Conservation (phyloP, 2,888 invertebrate genomes). For the Pandemis heparana region DNA sequence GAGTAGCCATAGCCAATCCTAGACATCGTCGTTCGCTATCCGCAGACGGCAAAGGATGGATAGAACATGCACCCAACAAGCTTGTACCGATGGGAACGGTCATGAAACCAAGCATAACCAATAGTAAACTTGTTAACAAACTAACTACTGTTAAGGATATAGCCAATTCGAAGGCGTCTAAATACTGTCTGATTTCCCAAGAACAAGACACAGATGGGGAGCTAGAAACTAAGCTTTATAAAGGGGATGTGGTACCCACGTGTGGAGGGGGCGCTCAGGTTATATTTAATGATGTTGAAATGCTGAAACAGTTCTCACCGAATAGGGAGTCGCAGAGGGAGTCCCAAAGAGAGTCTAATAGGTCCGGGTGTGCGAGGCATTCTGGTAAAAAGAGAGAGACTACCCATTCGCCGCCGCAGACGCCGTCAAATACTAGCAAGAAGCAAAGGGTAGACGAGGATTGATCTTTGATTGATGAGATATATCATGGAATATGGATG, state of each 20-base stretch:
- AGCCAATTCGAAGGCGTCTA: constrained; percentile 89
- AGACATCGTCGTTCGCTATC: constrained; percentile 93
- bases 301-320: constrained; percentile 93
- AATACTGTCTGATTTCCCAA: constrained; percentile 97
- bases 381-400: constrained; percentile 77
- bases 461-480: constrained; percentile 43
- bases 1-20: constrained; percentile 89
- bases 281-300: constrained; percentile 97
- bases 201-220: constrained; percentile 97
- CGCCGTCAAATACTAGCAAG: constrained; percentile 78
- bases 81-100: constrained; percentile 95
- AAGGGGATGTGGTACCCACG: constrained; percentile 97
- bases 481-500: no score
- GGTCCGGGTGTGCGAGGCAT: constrained; percentile 70
- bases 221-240: constrained; percentile 96
- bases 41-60: constrained; percentile 91
- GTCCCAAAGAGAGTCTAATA: constrained; percentile 59
- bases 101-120: constrained; percentile 93
- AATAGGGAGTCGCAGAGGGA: constrained; percentile 68
- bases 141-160: constrained; percentile 92
- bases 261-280: constrained; percentile 98
- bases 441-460: constrained; percentile 78
- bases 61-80: constrained; percentile 94
- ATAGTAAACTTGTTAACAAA: constrained; percentile 93
- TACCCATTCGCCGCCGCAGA: constrained; percentile 72